Base-by-base conservation (phyloP, 1,140 invertebrate genomes). In the Trachymyrmex septentrionalis region DNA sequence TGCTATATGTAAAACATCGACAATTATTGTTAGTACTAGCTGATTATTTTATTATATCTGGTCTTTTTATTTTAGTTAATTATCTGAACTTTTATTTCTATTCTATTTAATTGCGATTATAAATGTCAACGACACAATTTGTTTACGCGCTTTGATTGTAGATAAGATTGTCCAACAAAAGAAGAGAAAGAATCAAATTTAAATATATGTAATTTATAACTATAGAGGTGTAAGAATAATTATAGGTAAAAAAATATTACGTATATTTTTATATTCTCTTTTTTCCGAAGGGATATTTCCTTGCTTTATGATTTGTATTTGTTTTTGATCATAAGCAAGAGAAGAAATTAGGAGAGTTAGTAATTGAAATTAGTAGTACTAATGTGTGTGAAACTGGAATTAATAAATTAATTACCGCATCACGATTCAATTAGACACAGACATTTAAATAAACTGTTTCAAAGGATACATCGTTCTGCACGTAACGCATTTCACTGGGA, bases 361-460 rank as follows among this genome's bases (percentile, higher is more conserved):
- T 14, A 24, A 14, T 14, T 6, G 30, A 12, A 50, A 19, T 71
- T 71, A 67, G 10, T 19, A 73, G 38, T 5, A 21, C 21, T 50
- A 5, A 61, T 67, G 24, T 38, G 7, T 38, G 34, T 38, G 34
- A 6, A 38, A 9, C 21, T 50, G 3, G 10, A 73, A 6, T 34
- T 34, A 34, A 34, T 48, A 48, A 61, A 82, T 73, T 48, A 72
- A 61, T 61, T 61, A 5, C 14, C 14, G 34, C 19, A n/a, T 73
- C 38, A 38, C 16, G 14, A 2, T 75, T 9, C 3, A 14, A 61
- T 73, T 84, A 84, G n/a, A 50, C 7, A 30, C 38, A 48, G 19
- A 73, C 27, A 9, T 50, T n/a, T 61, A 61, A 59, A 84, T 24
- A 34, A 30, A 59, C n/a, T 14, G 3, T 50, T 75, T 84, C 38